Conservation (phyloP, 2,113 vertebrate genomes). For the sheep (Ovis aries) region DNA sequence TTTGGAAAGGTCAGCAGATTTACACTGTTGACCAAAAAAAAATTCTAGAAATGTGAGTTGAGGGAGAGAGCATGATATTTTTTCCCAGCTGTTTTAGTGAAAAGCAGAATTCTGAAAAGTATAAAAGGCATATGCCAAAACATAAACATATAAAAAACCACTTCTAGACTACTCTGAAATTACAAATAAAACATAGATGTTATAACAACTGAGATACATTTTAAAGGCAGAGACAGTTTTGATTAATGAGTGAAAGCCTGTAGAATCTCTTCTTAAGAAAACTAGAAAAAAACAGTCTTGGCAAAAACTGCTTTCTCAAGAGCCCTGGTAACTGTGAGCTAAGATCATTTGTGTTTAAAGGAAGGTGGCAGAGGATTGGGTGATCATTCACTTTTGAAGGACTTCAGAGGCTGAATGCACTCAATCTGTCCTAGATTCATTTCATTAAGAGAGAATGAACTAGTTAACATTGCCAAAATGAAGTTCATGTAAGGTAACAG, state of each 20-base stretch:
- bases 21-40: constrained; percentile 22
- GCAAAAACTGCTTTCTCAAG: not conserved
- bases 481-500: constrained; percentile 48
- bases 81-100: not conserved
- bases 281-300: not conserved
- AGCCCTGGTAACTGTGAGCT: constrained; percentile 10
- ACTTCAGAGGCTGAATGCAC: not conserved
- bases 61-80: not conserved
- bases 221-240: not conserved
- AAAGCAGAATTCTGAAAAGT: not conserved
- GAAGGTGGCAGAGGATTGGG: not conserved
- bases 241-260: not conserved
- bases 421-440: constrained; percentile 29
- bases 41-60: constrained; percentile 48
- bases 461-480: not conserved
- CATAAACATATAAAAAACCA: not conserved
- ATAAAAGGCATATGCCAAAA: not conserved
- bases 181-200: not conserved
- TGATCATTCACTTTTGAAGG: constrained; percentile 26
- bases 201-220: not conserved
- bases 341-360: not conserved
- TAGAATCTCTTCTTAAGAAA: not conserved
- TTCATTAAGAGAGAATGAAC: constrained; percentile 47
- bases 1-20: constrained; percentile 5
- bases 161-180: not conserved